phyloP scores from a whole-genome alignment of 2,888 invertebrate genomes.

The Phanerotoma sp. region DNA sequence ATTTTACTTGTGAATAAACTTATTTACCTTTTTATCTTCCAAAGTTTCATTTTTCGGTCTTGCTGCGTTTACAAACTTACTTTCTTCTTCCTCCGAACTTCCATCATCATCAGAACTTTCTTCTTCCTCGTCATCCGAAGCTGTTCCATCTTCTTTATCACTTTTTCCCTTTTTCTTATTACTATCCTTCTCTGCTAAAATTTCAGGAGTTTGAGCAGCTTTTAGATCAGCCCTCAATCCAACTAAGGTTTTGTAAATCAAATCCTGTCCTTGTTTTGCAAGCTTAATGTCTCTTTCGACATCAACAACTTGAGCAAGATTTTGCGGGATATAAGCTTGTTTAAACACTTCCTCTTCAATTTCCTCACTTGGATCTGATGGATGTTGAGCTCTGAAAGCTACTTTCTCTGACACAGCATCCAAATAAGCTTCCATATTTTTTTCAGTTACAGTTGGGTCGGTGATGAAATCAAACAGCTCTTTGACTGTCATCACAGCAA shows the following conservation, averaged over 20 bases:
- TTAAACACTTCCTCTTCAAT: conserved; percentile 93
- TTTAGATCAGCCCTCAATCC: conserved; percentile 81
- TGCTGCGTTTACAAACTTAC: conserved; percentile 42
- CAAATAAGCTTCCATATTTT: conserved; percentile 79
- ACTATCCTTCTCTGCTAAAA: conserved; percentile 56
- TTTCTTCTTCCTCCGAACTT: conserved; percentile 46
- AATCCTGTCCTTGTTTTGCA: conserved; percentile 74
- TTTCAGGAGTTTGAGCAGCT: conserved; percentile 67
- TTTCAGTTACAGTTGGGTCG: conserved; percentile 79
- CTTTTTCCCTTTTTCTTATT: conserved; percentile 50
- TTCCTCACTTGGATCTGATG: conserved; percentile 65
- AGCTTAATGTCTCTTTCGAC: conserved; percentile 83
- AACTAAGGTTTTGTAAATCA: conserved; percentile 84
- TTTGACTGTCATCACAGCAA: conserved; percentile 88
- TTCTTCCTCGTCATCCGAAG: neutral
- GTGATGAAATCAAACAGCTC: conserved; percentile 96
- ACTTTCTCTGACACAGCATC: conserved; percentile 72
- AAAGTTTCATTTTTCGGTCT: conserved; percentile 78
- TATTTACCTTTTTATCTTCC: conserved; percentile 68
- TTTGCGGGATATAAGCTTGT: conserved; percentile 89
- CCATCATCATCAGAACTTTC: conserved; percentile 33
- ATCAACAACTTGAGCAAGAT: conserved; percentile 85
- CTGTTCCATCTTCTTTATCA: conserved; percentile 26
- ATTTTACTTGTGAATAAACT: too few species aligned
- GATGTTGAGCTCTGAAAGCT: conserved; percentile 65